These are phyloP conservation scores for Tortricodes alternella DNA, from an alignment of 2,888 invertebrate species.

Conservation along the genomic window DNA sequence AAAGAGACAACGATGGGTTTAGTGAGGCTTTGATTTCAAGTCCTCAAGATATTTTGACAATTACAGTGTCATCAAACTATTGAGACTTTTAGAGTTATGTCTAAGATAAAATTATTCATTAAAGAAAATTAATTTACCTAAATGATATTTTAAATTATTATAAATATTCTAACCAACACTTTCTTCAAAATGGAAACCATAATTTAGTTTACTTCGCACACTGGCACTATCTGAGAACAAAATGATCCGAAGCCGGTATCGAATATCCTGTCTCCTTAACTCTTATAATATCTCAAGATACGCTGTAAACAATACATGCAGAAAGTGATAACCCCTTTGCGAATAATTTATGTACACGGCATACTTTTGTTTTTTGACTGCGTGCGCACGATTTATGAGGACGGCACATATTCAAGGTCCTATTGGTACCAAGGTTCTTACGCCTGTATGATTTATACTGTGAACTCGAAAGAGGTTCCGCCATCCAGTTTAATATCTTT, in stretches of 20 bases:
- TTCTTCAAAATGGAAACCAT: no score
- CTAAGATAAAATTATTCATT: no score
- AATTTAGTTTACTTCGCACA: not conserved
- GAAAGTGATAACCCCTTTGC: slow-evolving; percentile 14
- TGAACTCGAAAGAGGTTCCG: slow-evolving; percentile 81
- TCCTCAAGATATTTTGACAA: no score
- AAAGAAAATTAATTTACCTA: no score
- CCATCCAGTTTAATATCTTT: slow-evolving; percentile 81
- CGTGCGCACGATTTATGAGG: slow-evolving; percentile 63
- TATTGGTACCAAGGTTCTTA: slow-evolving; percentile 73
- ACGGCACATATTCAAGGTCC: slow-evolving; percentile 66
- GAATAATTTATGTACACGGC: slow-evolving; percentile 27
- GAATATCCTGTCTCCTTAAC: not conserved
- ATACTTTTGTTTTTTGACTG: slow-evolving; percentile 30
- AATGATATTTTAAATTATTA: no score
- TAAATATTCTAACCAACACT: no score
- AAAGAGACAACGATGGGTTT: no score
- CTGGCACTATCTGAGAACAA: not conserved
- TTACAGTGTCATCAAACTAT: no score
- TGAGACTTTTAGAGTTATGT: no score
- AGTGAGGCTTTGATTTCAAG: no score
- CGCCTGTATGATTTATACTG: slow-evolving; percentile 78
- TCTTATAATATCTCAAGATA: slow-evolving; percentile 1
- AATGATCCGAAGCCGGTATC: not conserved
- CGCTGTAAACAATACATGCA: not conserved